Base-by-base conservation (phyloP, 53 echinoderm and acorn worm genomes). In the Holothuria leucospilota region DNA sequence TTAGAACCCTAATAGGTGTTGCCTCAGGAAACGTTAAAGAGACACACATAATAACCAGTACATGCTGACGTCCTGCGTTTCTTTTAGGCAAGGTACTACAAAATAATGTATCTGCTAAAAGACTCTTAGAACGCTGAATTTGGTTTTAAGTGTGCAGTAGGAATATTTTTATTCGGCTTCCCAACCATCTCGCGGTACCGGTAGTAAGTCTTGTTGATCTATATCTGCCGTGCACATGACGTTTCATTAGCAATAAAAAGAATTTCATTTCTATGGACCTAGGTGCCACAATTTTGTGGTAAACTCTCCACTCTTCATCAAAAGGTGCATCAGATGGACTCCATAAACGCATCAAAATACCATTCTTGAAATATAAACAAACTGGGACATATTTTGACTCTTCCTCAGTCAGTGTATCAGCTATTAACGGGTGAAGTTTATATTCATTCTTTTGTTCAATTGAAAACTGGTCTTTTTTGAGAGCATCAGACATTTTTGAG, bases 111-210 rank as follows among this genome's bases (percentile, higher is more conserved):
- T n/a, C n/a, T n/a, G n/a, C n/a, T n/a, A n/a, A n/a, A n/a, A n/a
- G n/a, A n/a, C n/a, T n/a, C n/a, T n/a, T n/a, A n/a, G n/a, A n/a
- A n/a, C n/a, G n/a, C n/a, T n/a, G n/a, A n/a, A n/a, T n/a, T n/a
- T n/a, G n/a, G n/a, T n/a, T n/a, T n/a, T 8, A 94, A 40, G 5
- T 78, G 86, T 52, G 89, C 89, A 29, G 29, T 10, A 12, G 70
- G 70, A 14, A 75, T 71, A 16, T 82, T 65, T 51, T 84, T 85
- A 49, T 94, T 85, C 13, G 86, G 89, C 39, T 94, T 91, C 2
- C 91, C 94, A 30, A 77, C 82, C 51, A 94, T 30, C 58, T 94
- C 91, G 59, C 94, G 59, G 15, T 91, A 86, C 46, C 71, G 60
- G 0, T 85, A 69, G 28, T 20, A 29, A 5, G 86, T 91, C 84